Base-by-base conservation (phyloP, 2,888 invertebrate species). In the Euplexia lucipara region DNA sequence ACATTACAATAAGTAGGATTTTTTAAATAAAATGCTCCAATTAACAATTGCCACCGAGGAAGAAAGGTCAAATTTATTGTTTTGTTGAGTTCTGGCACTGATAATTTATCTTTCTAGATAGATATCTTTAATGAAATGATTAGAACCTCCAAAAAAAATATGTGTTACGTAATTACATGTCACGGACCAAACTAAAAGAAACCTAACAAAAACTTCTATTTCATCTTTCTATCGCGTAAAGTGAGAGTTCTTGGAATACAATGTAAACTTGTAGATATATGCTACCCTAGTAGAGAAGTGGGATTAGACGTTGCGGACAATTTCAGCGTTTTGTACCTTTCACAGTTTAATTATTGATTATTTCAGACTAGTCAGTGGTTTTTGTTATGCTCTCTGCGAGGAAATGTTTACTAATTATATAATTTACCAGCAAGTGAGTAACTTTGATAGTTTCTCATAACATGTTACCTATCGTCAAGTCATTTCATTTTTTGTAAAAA, bases 281-380 rank as follows among this genome's bases (percentile, higher is more conserved):
- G 70, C 34, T 39, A 30, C 44, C 57, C 60, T 72, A 49, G 60
- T 72, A 66, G 30, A n/a, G 6, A 30, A 48, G 48, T 52, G 30
- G 52, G 34, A 22, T 53, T 41, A 57, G n/a, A 20, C 39, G 22
- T 20, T 72, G 60, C 60, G 44, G 57, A 58, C 0, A 2, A 26
- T 41, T 37, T 59, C n/a, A 51, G 47, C n/a, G n/a, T 16, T 54
- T 47, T 26, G 14, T 6, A n/a, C 39, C n/a, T 16, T 51, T n/a
- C 10, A 20, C 18, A 44, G 12, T 26, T 26, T 16, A n/a, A 39
- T 16, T n/a, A 39, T 39, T 39, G 39, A 39, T 39, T 39, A 39
- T 39, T 39, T 39, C 7, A 16, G 7, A n/a, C 10, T 3, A 10
- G 5, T 20, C 16, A 47, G 16, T 9, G 16, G 9, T n/a, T 39